Conservation (phyloP, 1,140 invertebrate species). For the Hyles euphorbiae region DNA sequence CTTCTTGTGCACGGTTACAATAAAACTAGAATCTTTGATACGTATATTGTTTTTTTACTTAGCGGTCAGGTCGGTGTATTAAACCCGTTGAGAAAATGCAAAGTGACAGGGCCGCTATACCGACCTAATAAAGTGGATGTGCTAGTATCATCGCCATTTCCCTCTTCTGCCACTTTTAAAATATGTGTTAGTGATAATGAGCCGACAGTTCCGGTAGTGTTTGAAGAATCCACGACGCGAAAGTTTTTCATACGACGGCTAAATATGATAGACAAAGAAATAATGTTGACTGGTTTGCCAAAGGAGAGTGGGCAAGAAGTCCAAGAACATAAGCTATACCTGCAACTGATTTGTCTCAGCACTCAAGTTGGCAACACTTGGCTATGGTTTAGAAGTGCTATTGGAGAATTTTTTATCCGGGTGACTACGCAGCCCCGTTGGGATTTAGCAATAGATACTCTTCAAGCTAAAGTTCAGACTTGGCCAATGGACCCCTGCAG, state of each 20-base stretch:
- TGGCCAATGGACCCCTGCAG: conserved; percentile 61
- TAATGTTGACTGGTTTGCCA: conserved; percentile 40
- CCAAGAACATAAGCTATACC: conserved; percentile 49
- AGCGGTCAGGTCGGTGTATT: conserved; percentile 38
- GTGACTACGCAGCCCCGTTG: conserved; percentile 55
- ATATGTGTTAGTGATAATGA: conserved; percentile 53
- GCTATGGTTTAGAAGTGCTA: conserved; percentile 58
- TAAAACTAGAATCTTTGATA: conserved; percentile 65
- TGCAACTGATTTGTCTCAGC: conserved; percentile 56
- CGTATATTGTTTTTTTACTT: conserved; percentile 54
- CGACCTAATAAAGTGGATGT: conserved; percentile 57
- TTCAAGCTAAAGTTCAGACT: conserved; percentile 40
- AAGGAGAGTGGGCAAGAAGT: conserved; percentile 49
- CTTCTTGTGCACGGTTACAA: conserved; percentile 62
- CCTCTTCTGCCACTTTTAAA: conserved; percentile 27
- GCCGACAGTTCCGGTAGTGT: conserved; percentile 45
- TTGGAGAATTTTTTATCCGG: conserved; percentile 60
- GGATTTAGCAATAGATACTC: conserved; percentile 54
- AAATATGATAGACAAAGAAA: conserved; percentile 56
- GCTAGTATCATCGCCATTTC: conserved; percentile 52
- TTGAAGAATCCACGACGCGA: conserved; percentile 30
- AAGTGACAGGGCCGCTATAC: conserved; percentile 57
- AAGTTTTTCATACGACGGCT: conserved; percentile 49
- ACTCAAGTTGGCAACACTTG: conserved; percentile 50
- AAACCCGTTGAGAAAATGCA: conserved; percentile 51